These are phyloP conservation scores for Falco concolor DNA, from an alignment of 2,797 vertebrate genomes.

Conservation along the genomic window DNA sequence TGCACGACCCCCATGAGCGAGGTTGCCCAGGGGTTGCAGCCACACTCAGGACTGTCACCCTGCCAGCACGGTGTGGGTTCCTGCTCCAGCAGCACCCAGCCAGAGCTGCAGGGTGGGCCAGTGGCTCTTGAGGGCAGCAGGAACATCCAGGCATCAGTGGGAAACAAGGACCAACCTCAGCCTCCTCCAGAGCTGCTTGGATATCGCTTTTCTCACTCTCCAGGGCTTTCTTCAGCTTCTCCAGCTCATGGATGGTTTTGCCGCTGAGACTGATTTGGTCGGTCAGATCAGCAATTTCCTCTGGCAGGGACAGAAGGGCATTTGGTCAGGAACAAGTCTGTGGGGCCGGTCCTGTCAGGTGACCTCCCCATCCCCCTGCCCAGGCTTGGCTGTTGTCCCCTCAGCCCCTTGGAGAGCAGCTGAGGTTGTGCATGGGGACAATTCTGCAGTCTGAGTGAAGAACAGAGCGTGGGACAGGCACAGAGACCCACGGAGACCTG, in stretches of 20 bases:
- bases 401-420: background rate
- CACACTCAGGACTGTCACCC: background rate
- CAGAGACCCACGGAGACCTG: background rate
- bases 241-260: constrained; percentile 90
- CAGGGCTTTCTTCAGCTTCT: constrained; percentile 89
- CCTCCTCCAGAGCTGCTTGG: constrained; percentile 90
- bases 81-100: background rate
- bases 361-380: background rate
- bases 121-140: background rate
- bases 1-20: accelerated
- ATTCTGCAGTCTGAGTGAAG: background rate
- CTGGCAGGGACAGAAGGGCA: constrained; percentile 55
- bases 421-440: background rate
- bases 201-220: constrained; percentile 88
- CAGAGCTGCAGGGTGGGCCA: background rate
- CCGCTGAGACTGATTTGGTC: constrained; percentile 87
- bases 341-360: accelerated
- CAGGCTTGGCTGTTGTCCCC: background rate
- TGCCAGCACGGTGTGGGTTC: background rate
- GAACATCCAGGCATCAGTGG: background rate
- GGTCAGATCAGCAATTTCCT: constrained; percentile 88
- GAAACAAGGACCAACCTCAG: constrained; percentile 77
- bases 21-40: background rate
- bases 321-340: background rate
- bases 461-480: background rate